phyloP scores from a whole-genome alignment of 2,113 vertebrate species.

The Delphinapterus leucas region DNA sequence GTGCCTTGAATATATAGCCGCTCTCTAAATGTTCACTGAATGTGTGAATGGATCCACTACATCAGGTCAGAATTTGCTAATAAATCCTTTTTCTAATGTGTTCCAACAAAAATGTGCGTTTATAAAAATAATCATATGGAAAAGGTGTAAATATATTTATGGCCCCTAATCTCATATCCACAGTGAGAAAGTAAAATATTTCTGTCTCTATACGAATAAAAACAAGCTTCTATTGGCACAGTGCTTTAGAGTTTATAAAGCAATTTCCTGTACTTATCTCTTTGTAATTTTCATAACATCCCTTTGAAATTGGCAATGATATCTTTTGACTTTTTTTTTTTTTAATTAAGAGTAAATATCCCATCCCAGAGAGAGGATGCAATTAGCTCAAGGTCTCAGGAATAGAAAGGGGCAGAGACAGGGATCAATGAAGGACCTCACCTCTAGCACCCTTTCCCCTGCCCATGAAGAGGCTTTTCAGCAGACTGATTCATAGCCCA shows the following conservation, averaged over 20 bases:
- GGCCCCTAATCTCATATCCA: not conserved
- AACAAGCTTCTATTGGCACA: not conserved
- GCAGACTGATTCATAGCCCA: not conserved
- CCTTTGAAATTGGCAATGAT: not conserved
- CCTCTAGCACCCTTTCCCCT: too few species aligned
- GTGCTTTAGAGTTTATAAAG: not conserved
- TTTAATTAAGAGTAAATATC: not conserved
- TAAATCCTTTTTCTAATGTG: not conserved
- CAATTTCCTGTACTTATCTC: not conserved
- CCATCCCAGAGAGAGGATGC: not conserved
- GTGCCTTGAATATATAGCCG: accelerated
- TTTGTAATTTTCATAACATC: not conserved
- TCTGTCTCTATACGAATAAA: not conserved
- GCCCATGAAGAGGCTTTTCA: not conserved
- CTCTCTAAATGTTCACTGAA: not conserved
- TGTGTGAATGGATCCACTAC: not conserved
- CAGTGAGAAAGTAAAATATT: constrained; percentile 7
- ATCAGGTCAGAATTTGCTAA: not conserved
- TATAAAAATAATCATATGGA: not conserved
- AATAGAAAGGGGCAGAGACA: not conserved
- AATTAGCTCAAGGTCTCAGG: not conserved
- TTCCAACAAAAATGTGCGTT: not conserved
- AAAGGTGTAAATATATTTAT: constrained; percentile 25
- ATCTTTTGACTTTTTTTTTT: not conserved
- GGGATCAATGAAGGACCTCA: accelerated